phyloP scores from a whole-genome alignment of 2,888 invertebrate species.

The Tipula confusa region DNA sequence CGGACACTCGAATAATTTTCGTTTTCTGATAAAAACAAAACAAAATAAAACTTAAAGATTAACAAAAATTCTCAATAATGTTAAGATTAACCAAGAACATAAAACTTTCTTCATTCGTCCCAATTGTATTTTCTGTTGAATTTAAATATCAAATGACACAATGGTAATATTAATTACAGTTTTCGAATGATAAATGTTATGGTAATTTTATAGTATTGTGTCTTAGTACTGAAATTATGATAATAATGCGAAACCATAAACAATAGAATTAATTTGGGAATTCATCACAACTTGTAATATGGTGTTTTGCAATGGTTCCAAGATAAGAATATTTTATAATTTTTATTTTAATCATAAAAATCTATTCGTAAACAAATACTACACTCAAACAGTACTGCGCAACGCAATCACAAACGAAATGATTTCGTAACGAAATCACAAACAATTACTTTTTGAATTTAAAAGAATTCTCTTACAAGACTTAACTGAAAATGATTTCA shows the following conservation, averaged over 20 bases:
- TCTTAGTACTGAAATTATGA: not conserved
- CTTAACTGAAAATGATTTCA: no score
- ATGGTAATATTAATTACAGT: not conserved
- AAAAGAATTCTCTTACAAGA: no score
- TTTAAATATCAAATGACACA: not conserved
- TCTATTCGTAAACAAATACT: not conserved
- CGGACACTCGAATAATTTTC: no score
- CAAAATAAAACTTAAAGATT: no score
- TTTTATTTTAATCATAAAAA: not conserved
- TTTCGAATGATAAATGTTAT: not conserved
- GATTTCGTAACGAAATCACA: no score
- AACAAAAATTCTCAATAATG: no score
- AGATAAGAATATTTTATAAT: not conserved
- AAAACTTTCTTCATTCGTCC: no score
- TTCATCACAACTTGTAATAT: not conserved
- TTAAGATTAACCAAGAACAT: no score
- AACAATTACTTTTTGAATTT: no score
- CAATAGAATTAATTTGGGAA: constrained; percentile 20
- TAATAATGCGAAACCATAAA: not conserved
- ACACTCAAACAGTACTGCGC: not conserved
- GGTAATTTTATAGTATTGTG: not conserved
- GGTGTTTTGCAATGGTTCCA: not conserved
- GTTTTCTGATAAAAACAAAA: no score
- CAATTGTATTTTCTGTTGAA: no score
- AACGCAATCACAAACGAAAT: no score